Percentiles rank a stretch among this genome's conserved stretches.
Evolutionary conservation across 2,113 vertebrate genomes (phyloP).

Genomic region (Zeus faber): DNA sequence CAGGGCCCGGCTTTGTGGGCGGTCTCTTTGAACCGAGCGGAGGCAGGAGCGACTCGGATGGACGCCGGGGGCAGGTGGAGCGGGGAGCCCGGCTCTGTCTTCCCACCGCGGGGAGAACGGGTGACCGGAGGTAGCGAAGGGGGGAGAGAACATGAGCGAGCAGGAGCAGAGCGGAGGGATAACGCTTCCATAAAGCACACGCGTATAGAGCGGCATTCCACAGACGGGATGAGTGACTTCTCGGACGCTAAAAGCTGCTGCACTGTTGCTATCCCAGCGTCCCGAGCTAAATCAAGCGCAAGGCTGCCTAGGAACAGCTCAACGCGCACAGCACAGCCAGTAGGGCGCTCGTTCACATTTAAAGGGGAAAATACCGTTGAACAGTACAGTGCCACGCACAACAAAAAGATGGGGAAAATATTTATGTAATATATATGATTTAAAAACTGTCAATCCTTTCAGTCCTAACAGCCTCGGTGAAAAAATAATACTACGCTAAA

Average conservation of each 20-base stretch:
- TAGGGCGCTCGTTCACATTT: background rate
- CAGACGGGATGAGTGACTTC: conserved; percentile 55
- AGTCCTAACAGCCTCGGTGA: no score
- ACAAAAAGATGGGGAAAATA: no score
- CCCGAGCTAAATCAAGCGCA: conserved; percentile 67
- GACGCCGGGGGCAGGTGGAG: conserved; percentile 76
- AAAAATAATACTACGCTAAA: no score
- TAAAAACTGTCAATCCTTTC: no score
- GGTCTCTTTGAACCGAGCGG: conserved; percentile 65
- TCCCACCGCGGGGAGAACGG: conserved; percentile 7
- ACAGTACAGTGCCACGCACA: no score
- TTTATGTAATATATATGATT: no score
- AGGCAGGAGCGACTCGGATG: conserved; percentile 76
- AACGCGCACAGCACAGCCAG: background rate
- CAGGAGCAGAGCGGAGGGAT: conserved; percentile 9
- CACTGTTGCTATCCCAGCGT: conserved; percentile 67
- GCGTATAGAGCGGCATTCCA: conserved; percentile 49
- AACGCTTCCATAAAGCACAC: conserved; percentile 36
- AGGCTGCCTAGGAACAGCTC: conserved; percentile 69
- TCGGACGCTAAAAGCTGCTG: conserved; percentile 63
- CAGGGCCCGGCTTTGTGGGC: conserved; percentile 45
- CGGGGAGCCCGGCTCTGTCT: conserved; percentile 38
- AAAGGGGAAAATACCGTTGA: no score
- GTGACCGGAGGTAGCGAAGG: conserved; percentile 17
- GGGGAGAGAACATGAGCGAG: conserved; percentile 5